phyloP scores from a whole-genome alignment of 2,113 vertebrate species.

The Saguinus imperator region DNA sequence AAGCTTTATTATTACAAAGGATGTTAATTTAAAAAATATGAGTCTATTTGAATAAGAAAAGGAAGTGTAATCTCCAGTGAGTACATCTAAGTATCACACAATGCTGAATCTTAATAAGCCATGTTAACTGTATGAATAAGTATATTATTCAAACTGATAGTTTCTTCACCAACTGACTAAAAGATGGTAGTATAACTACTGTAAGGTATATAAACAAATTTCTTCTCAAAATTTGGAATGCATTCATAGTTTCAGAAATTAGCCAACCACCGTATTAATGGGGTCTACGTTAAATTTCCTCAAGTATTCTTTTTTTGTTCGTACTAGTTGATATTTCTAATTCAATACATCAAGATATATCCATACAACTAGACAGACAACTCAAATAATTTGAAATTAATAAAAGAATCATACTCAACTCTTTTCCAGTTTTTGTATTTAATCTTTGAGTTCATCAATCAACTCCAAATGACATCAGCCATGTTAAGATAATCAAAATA shows the following conservation, averaged over 20 bases:
- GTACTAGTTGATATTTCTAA: not conserved
- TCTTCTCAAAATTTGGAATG: not conserved
- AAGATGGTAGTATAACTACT: not conserved
- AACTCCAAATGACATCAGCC: not conserved
- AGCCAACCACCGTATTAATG: not conserved
- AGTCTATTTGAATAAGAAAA: constrained; percentile 22
- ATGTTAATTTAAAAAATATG: not conserved
- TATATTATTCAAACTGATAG: not conserved
- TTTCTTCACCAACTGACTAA: not conserved
- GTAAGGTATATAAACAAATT: not conserved
- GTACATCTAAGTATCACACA: not conserved
- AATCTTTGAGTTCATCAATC: not conserved
- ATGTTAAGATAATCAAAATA: not conserved
- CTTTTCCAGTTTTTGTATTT: not conserved
- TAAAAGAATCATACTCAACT: not conserved
- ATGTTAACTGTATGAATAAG: not conserved
- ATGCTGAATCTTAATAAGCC: constrained; percentile 3
- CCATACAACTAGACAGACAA: not conserved
- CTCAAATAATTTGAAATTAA: not conserved
- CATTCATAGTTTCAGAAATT: not conserved
- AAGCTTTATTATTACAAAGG: not conserved
- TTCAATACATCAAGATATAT: not conserved
- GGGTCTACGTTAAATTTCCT: not conserved
- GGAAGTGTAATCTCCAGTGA: not conserved
- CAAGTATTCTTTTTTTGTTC: not conserved